Evolutionary conservation across 2,113 vertebrate species (phyloP), one percentile per base, ranked within the genome.

Genomic region (Paedocypris sp.): DNA sequence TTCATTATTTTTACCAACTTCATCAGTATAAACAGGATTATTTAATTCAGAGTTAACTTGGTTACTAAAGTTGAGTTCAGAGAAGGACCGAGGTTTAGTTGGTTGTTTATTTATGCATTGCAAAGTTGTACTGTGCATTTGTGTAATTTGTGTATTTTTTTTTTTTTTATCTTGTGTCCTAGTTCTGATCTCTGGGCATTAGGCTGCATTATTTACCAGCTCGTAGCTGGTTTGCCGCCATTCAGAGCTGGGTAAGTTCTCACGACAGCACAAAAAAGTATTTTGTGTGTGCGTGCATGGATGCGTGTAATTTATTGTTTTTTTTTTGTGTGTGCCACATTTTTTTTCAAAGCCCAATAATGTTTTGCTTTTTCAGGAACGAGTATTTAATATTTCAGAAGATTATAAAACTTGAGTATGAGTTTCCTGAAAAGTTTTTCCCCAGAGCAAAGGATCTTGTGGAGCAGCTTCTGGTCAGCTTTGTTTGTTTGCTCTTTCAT

Each of bases 351-450:
- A n/a, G n/a, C n/a, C 25, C 26, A 31, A 36, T 9, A 7, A 9
- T 25, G 7, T 26, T 18, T 33, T 2, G 60, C 15, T 19, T 47
- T 64, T 67, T 62, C 84, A 99, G 95, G 82, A 99, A 99, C 49
- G 95, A 99, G 25, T 99, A 99, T 83, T 89, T 99, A 77, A 98
- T 98, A 90, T 99, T 99, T 82, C 95, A 99, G 87, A 99, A 99
- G 85, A 99, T 99, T 82, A 99, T 97, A 86, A 99, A 96, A 64
- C 80, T 98, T 86, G 95, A 99, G 69, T 99, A 99, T 73, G 93
- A 99, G 74, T 99, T 99, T 64, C 95, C 95, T 66, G 95, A 99
- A 79, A 99, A 98, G 82, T 99, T 99, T 80, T 99, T 99, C 70
- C 94, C 94, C 70, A 99, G 97, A 81, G 95, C 95, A 64, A 95